Conservation (phyloP, 30 jellyfish, hydroid and myxozoan species). For the Haliclystus octoradiatus region DNA sequence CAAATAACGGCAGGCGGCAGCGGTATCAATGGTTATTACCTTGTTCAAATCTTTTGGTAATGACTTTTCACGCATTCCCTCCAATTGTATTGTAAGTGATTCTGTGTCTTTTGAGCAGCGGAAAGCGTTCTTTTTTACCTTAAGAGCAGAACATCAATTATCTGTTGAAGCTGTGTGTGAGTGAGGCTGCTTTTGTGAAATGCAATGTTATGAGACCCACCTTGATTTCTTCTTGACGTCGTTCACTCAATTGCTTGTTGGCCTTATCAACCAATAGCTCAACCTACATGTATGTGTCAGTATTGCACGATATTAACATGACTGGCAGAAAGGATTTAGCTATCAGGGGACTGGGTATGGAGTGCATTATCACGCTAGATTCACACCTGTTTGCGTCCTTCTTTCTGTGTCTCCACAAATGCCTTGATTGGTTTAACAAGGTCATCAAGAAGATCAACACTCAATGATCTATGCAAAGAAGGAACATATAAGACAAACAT, state of each 20-base stretch:
- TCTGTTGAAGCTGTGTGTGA: no score
- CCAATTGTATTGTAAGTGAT: slow-evolving; percentile 60
- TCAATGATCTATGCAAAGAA: slow-evolving; percentile 23
- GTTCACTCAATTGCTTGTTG: slow-evolving; percentile 39
- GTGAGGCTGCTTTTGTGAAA: no score
- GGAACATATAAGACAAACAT: no score
- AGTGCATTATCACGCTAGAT: no score
- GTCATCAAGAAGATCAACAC: slow-evolving; percentile 64
- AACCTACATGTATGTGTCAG: slow-evolving; percentile 55
- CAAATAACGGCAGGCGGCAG: no score
- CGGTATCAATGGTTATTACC: no score
- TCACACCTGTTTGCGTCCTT: slow-evolving; percentile 62
- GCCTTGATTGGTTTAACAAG: slow-evolving; percentile 73
- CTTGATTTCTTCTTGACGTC: slow-evolving; percentile 56
- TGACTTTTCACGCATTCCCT: slow-evolving; percentile 49
- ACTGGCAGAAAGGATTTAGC: no score
- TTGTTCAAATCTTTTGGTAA: slow-evolving; percentile 58
- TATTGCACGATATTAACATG: no score
- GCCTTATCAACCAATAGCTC: slow-evolving; percentile 83
- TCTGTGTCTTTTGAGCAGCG: slow-evolving; percentile 82
- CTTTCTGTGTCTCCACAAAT: slow-evolving; percentile 69
- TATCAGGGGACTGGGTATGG: no score
- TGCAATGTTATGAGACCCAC: no score
- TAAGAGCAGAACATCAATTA: no score
- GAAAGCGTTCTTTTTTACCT: slow-evolving; percentile 64